Evolutionary conservation across 2,888 invertebrate genomes (phyloP).

Genomic region (Microplitis manilae): DNA sequence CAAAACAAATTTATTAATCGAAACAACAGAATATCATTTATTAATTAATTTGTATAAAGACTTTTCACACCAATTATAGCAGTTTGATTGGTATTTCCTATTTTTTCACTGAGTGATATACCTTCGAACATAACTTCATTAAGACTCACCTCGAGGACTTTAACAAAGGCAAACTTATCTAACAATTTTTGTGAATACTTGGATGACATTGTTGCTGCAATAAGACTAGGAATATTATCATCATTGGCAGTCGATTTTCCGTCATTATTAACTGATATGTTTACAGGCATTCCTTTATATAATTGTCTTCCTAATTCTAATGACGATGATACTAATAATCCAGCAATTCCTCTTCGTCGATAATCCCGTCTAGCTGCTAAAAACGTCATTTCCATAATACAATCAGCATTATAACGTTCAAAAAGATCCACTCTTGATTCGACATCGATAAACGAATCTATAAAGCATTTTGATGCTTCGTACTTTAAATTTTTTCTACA

Average conservation of each 20-base stretch:
- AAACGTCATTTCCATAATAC: constrained; percentile 81
- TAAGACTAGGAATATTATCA: constrained; percentile 72
- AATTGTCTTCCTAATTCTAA: constrained; percentile 75
- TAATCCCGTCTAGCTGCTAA: constrained; percentile 75
- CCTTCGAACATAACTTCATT: constrained; percentile 75
- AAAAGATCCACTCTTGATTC: constrained; percentile 78
- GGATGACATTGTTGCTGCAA: constrained; percentile 77
- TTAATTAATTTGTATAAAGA: constrained; percentile 16
- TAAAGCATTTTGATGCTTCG: constrained; percentile 75
- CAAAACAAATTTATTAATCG: no score
- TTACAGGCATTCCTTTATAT: constrained; percentile 59
- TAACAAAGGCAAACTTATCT: constrained; percentile 74
- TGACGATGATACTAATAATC: constrained; percentile 74
- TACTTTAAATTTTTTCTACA: constrained; percentile 75
- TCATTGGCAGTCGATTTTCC: constrained; percentile 62
- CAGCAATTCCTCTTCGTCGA: constrained; percentile 74
- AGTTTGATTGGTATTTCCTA: constrained; percentile 64
- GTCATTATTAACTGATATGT: constrained; percentile 58
- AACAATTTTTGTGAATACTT: constrained; percentile 76
- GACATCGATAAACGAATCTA: constrained; percentile 79
- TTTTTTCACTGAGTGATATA: constrained; percentile 75
- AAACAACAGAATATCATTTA: no score
- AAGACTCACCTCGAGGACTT: constrained; percentile 73
- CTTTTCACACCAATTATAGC: constrained; percentile 55
- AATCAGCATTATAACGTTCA: constrained; percentile 76